phyloP scores from a whole-genome alignment of 1,140 invertebrate species.

The Mercenaria mercenaria region DNA sequence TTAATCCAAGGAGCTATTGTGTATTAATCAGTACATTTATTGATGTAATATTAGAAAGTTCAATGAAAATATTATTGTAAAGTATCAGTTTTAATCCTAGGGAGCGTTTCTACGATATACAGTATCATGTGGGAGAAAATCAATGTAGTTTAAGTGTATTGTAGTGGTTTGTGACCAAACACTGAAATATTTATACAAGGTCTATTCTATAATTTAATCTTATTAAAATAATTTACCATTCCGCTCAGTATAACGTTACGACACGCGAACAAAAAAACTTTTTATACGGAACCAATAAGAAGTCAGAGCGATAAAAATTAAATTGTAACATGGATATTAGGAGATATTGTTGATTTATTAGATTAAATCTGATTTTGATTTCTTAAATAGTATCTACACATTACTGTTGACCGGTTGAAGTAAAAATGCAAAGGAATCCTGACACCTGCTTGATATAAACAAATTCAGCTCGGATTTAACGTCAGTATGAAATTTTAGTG shows the following conservation, averaged over 20 bases:
- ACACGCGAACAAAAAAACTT: neutral
- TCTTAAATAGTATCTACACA: neutral
- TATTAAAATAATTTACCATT: constrained; percentile 33
- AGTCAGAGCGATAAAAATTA: neutral
- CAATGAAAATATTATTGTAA: no score
- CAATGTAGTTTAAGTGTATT: neutral
- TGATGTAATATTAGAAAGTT: no score
- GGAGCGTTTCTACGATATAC: neutral
- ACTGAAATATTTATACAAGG: constrained; percentile 12
- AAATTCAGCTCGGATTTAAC: neutral
- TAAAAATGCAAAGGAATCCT: neutral
- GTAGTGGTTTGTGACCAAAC: constrained; percentile 26
- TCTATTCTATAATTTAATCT: constrained; percentile 43
- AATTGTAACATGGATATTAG: neutral
- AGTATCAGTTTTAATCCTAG: no score
- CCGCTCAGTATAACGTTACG: neutral
- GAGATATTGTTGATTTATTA: neutral
- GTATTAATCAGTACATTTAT: no score
- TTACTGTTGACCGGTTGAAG: neutral
- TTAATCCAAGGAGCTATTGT: no score
- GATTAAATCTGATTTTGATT: neutral
- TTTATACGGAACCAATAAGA: neutral
- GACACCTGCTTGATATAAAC: constrained; percentile 2
- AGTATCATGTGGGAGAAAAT: constrained; percentile 3
- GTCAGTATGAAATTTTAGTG: neutral